A percentile compares a stretch with the other conserved stretches of the same genome.
These are phyloP conservation scores for Mesorhabditis sp. DNA, from an alignment of 2,888 invertebrate genomes.

Conservation along the genomic window DNA sequence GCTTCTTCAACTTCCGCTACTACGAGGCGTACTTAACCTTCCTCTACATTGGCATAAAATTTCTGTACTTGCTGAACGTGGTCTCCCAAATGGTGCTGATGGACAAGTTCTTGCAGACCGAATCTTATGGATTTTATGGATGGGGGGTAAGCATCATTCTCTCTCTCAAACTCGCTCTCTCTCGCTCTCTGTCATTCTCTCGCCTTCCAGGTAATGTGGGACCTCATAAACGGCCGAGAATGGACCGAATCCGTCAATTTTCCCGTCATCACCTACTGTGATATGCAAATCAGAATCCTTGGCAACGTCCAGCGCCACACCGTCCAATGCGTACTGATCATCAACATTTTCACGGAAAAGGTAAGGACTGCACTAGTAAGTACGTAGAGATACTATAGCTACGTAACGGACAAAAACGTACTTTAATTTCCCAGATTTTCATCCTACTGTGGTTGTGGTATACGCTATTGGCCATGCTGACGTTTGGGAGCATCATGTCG, in stretches of 20 bases:
- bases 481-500: slow-evolving; percentile 41
- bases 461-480: slow-evolving; percentile 36
- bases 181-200: too few relatives aligned
- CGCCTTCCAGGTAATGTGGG: not conserved
- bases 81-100: slow-evolving; percentile 52
- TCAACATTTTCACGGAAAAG: slow-evolving; percentile 58
- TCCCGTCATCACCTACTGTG: slow-evolving; percentile 57
- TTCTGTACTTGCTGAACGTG: slow-evolving; percentile 53
- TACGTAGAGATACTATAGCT: not conserved
- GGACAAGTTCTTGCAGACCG: slow-evolving; percentile 55
- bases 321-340: slow-evolving; percentile 57
- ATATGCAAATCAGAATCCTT: slow-evolving; percentile 50
- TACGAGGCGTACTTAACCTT: slow-evolving; percentile 56
- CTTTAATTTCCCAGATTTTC: slow-evolving; percentile 44
- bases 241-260: slow-evolving; percentile 56
- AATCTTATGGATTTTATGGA: slow-evolving; percentile 54
- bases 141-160: slow-evolving; percentile 43
- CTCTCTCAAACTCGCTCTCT: not conserved
- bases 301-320: slow-evolving; percentile 57
- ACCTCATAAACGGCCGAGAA: slow-evolving; percentile 24
- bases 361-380: slow-evolving; percentile 14
- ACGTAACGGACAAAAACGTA: not conserved
- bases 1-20: slow-evolving; percentile 53
- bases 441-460: slow-evolving; percentile 58
- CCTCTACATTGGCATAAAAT: slow-evolving; percentile 53